Evolutionary conservation across 2,797 vertebrate genomes (phyloP).

Genomic region (Chaetodon trifasciatus): DNA sequence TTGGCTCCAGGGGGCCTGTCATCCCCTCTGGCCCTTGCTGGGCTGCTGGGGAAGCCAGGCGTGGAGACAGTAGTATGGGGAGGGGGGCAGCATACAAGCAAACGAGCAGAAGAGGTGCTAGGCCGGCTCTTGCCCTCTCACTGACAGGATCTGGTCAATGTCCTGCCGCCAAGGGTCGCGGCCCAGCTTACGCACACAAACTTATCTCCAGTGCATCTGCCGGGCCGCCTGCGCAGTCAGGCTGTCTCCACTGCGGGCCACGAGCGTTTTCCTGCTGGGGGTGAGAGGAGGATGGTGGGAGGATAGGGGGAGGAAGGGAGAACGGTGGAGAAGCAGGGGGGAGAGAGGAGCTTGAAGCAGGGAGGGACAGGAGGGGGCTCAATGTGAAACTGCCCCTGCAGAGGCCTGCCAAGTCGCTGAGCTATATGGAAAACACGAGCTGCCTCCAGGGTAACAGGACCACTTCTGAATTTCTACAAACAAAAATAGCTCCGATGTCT

Average conservation of each 20-base stretch:
- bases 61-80: constrained; percentile 76
- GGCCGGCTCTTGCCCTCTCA: constrained; percentile 90
- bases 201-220: constrained; percentile 98
- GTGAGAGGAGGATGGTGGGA: constrained; percentile 67
- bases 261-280: constrained; percentile 91
- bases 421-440: constrained; percentile 89
- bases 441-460: constrained; percentile 85
- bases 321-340: constrained; percentile 42
- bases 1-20: constrained; percentile 88
- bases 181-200: constrained; percentile 98
- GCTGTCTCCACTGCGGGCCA: constrained; percentile 95
- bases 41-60: constrained; percentile 78
- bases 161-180: constrained; percentile 97
- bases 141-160: constrained; percentile 99
- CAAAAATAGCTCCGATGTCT: constrained; percentile 85
- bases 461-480: constrained; percentile 85
- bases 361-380: constrained; percentile 64
- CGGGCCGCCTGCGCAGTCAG: constrained; percentile 96
- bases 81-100: constrained; percentile 52
- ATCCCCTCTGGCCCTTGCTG: constrained; percentile 74
- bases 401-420: constrained; percentile 89
- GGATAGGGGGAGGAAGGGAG: constrained; percentile 64
- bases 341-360: constrained; percentile 47
- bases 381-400: constrained; percentile 85
- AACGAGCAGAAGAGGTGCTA: constrained; percentile 76